phyloP scores from a whole-genome alignment of 2,797 vertebrate genomes.

The Cercopithecus neglectus region DNA sequence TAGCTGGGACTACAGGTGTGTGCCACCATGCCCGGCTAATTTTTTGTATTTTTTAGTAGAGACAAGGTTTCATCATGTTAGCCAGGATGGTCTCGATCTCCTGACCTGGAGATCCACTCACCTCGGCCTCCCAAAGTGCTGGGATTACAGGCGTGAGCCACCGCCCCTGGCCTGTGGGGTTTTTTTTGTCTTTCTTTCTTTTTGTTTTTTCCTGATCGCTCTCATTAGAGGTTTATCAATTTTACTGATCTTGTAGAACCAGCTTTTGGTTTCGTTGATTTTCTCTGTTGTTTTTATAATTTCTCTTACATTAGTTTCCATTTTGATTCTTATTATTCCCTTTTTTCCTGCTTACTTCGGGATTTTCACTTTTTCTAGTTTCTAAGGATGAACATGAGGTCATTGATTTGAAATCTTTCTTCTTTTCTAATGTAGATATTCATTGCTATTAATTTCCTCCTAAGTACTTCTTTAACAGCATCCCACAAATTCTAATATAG shows the following conservation, averaged over 20 bases:
- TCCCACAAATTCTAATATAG: neutral
- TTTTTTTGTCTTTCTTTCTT: neutral
- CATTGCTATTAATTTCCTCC: neutral
- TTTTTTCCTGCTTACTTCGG: neutral
- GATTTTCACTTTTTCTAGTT: neutral
- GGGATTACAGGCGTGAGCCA: too few relatives aligned
- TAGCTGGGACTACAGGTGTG: too few relatives aligned
- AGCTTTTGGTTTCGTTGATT: neutral
- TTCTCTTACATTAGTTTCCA: conserved; percentile 2
- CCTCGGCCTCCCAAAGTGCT: too few relatives aligned
- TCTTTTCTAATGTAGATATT: neutral
- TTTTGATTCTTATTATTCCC: neutral
- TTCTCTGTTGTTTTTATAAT: neutral
- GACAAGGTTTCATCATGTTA: too few relatives aligned
- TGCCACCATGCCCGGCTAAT: too few relatives aligned
- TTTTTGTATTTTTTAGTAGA: too few relatives aligned
- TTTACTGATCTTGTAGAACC: neutral
- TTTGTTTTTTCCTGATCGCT: neutral
- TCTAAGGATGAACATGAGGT: neutral
- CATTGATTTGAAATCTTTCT: neutral
- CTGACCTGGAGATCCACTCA: too few relatives aligned
- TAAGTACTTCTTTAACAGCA: neutral
- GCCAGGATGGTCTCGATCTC: too few relatives aligned
- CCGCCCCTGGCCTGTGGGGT: too few relatives aligned
- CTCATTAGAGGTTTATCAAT: neutral